phyloP scores from a whole-genome alignment of 2,888 invertebrate genomes.

The Heliconius charithonia region DNA sequence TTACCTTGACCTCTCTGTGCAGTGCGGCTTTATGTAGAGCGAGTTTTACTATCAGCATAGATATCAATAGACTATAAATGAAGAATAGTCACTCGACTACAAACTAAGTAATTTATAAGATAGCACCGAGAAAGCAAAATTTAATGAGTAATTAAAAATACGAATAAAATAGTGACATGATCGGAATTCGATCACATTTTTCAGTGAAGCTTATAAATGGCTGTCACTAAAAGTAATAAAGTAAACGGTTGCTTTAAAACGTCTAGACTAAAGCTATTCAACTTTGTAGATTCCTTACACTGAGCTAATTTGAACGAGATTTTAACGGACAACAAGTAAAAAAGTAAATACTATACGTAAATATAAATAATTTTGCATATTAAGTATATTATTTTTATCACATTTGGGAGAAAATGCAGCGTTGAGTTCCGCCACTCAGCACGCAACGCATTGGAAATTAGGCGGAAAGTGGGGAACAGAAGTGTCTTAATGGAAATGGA shows the following conservation, averaged over 20 bases:
- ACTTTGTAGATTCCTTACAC: constrained; percentile 44
- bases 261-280: constrained; percentile 49
- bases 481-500: too few relatives aligned
- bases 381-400: neutral
- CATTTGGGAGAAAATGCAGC: too few relatives aligned
- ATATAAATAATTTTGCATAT: neutral
- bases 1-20: neutral
- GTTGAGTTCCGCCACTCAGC: too few relatives aligned
- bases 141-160: constrained; percentile 8
- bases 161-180: neutral
- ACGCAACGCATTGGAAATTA: too few relatives aligned
- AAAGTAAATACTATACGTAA: neutral
- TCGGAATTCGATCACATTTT: constrained; percentile 38
- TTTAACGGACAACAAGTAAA: neutral
- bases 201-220: constrained; percentile 36
- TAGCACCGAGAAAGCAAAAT: neutral
- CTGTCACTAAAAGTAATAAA: constrained; percentile 40
- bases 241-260: constrained; percentile 43
- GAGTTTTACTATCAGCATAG: neutral
- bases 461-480: too few relatives aligned
- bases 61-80: neutral
- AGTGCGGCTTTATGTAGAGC: neutral
- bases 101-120: neutral
- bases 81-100: neutral
- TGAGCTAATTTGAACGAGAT: constrained; percentile 42